Evolutionary conservation across 2,113 vertebrate genomes (phyloP).

Genomic region (mouse (Mus musculus)): DNA sequence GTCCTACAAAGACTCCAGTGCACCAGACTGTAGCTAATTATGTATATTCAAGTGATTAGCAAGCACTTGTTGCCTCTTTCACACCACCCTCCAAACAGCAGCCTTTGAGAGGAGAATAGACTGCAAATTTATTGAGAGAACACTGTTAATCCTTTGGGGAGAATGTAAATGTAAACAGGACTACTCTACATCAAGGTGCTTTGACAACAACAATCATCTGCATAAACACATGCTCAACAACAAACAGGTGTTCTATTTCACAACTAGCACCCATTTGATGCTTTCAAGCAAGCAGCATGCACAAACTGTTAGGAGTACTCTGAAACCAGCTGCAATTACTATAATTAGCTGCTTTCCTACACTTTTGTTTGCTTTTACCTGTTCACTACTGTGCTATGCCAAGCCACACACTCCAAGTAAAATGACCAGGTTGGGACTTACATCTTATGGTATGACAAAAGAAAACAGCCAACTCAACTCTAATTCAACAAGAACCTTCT

Average conservation of each 20-base stretch:
- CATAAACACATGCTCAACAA: constrained; percentile 93
- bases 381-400: constrained; percentile 75
- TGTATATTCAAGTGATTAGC: constrained; percentile 90
- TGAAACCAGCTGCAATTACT: constrained; percentile 93
- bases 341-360: constrained; percentile 91
- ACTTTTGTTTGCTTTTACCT: constrained; percentile 86
- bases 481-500: not conserved
- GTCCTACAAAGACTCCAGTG: constrained; percentile 86
- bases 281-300: constrained; percentile 89
- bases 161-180: constrained; percentile 91
- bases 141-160: constrained; percentile 92
- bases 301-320: constrained; percentile 92
- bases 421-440: constrained; percentile 58
- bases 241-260: constrained; percentile 96
- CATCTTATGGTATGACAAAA: not conserved
- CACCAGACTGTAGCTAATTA: constrained; percentile 91
- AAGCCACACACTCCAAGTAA: constrained; percentile 69
- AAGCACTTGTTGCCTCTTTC: constrained; percentile 91
- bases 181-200: constrained; percentile 92
- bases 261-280: constrained; percentile 91
- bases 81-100: constrained; percentile 90
- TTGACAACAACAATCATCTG: constrained; percentile 95
- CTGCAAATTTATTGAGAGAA: constrained; percentile 91
- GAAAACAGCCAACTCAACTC: not conserved
- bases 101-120: constrained; percentile 90